A percentile compares a stretch with the other conserved stretches of the same genome.
phyloP scores from a whole-genome alignment of 2,113 vertebrate species.

The Eira barbara region DNA sequence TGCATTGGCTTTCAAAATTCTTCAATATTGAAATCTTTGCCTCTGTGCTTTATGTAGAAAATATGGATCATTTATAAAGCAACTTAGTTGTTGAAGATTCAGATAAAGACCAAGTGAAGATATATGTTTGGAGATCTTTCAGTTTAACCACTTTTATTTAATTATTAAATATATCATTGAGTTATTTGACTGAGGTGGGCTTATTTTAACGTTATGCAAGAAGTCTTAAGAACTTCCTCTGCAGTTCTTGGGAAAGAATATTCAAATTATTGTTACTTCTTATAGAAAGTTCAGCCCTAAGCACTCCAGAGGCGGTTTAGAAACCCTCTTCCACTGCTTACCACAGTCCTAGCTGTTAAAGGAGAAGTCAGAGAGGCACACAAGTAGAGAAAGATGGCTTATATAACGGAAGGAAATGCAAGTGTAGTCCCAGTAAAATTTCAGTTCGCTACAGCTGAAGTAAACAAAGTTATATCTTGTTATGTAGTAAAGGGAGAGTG shows the following conservation, averaged over 20 bases:
- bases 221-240: conserved; percentile 13
- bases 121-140: not conserved
- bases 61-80: not conserved
- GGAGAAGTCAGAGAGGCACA: conserved; percentile 47
- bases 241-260: conserved; percentile 41
- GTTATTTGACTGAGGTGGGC: not conserved
- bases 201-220: not conserved
- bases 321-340: not conserved
- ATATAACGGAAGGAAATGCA: conserved; percentile 23
- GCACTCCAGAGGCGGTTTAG: not conserved
- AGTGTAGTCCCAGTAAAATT: not conserved
- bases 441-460: not conserved
- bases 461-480: not conserved
- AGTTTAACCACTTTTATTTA: not conserved
- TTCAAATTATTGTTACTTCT: not conserved
- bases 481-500: not conserved
- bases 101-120: not conserved
- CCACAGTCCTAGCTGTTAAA: conserved; percentile 40
- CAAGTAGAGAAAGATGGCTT: not conserved
- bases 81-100: not conserved
- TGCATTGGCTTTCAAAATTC: conserved; percentile 1
- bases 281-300: conserved; percentile 16
- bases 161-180: not conserved
- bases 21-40: not conserved
- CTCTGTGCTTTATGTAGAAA: not conserved